A percentile compares a stretch with the other conserved stretches of the same genome.
Conservation (phyloP, 2,888 invertebrate species). For the Rugalucina vietnamica region DNA sequence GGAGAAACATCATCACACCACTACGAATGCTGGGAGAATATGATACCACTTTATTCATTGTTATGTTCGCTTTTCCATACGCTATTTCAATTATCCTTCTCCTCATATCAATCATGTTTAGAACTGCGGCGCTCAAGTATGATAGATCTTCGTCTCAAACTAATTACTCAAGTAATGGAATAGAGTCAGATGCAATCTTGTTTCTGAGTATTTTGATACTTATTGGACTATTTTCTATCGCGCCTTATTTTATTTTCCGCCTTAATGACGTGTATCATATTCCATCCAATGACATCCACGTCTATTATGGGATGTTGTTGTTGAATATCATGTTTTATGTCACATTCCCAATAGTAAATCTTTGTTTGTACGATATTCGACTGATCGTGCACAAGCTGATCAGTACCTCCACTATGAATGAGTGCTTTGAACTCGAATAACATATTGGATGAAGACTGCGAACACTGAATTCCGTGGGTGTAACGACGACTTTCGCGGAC, state of each 20-base stretch:
- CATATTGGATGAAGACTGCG: too few species aligned
- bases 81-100: conserved; percentile 52
- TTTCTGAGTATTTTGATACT: conserved; percentile 53
- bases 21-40: not conserved
- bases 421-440: not conserved
- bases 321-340: conserved; percentile 48
- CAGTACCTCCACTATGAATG: not conserved
- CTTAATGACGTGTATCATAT: conserved; percentile 17
- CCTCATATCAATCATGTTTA: conserved; percentile 47
- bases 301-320: conserved; percentile 41
- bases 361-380: conserved; percentile 46
- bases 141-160: not conserved
- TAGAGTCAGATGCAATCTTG: conserved; percentile 11
- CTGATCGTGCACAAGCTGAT: conserved; percentile 19
- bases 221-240: conserved; percentile 50
- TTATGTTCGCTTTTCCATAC: conserved; percentile 56
- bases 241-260: conserved; percentile 49
- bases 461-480: too few species aligned
- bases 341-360: conserved; percentile 51
- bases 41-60: conserved; percentile 36
- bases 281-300: conserved; percentile 12
- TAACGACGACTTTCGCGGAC: too few species aligned
- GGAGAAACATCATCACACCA: not conserved
- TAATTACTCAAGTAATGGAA: not conserved
- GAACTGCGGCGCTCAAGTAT: conserved; percentile 1